Conservation (phyloP, 2,888 invertebrate species). For the Lysandra coridon region DNA sequence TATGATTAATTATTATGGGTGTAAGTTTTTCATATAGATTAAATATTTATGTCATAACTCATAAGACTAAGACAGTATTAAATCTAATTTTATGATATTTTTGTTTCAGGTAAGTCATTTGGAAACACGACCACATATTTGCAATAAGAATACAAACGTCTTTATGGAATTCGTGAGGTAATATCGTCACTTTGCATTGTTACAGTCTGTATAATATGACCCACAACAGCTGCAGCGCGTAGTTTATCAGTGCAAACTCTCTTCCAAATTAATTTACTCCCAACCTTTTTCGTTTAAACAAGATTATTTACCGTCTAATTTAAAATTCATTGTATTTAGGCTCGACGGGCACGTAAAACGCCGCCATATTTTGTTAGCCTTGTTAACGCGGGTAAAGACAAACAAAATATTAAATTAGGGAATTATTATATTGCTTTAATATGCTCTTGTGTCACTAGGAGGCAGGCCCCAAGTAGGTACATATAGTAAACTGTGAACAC, state of each 20-base stretch:
- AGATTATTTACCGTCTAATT: constrained; percentile 61
- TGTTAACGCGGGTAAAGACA: constrained; percentile 26
- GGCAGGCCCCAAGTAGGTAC: no score
- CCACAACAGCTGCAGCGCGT: constrained; percentile 38
- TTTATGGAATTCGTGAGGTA: background rate
- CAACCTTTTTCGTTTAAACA: constrained; percentile 61
- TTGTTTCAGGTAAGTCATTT: constrained; percentile 27
- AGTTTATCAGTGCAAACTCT: constrained; percentile 54
- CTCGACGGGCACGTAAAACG: constrained; percentile 43
- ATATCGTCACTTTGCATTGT: background rate
- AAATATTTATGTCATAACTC: no score
- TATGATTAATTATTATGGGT: no score
- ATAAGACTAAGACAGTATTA: no score
- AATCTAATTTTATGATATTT: background rate
- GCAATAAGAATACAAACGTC: no score
- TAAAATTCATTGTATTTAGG: constrained; percentile 57
- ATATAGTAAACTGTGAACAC: no score
- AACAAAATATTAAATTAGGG: constrained; percentile 26
- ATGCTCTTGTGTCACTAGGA: background rate
- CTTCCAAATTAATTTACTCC: constrained; percentile 55
- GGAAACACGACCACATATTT: no score
- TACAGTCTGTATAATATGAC: constrained; percentile 39
- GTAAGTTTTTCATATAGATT: no score
- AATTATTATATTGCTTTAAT: constrained; percentile 22
- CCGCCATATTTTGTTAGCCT: constrained; percentile 36